Conservation (phyloP, 2,888 invertebrate species). For the Amblyjoppa proteus region DNA sequence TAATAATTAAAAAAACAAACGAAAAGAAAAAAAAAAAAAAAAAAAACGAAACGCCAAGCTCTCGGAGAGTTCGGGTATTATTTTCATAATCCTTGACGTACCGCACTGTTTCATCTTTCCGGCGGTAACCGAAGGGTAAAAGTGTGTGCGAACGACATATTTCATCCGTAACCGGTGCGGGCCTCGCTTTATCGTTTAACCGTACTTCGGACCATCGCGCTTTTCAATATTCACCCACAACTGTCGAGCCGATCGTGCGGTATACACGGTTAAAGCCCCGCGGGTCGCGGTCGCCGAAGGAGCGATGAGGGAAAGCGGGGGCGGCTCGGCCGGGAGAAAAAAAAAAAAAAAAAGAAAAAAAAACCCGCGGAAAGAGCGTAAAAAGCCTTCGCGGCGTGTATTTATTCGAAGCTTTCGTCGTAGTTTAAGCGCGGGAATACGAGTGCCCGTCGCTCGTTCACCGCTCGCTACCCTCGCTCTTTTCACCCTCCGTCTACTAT, state of each 20-base stretch:
- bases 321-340: neutral
- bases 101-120: constrained; percentile 20
- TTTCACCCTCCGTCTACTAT: constrained; percentile 2
- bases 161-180: neutral
- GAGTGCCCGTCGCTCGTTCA: neutral
- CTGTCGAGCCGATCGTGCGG: constrained; percentile 35
- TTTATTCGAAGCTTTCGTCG: constrained; percentile 62
- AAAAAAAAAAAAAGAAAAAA: neutral
- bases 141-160: constrained; percentile 8
- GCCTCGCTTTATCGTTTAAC: neutral
- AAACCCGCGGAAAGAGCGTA: constrained; percentile 23
- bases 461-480: constrained; percentile 3
- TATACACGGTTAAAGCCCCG: constrained; percentile 33
- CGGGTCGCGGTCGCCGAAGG: constrained; percentile 58
- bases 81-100: constrained; percentile 14
- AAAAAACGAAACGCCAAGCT: neutral
- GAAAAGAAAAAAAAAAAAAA: neutral
- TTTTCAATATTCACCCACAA: constrained; percentile 69
- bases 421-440: constrained; percentile 41
- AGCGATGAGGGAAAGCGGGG: constrained; percentile 19
- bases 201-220: constrained; percentile 35
- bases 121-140: constrained; percentile 11
- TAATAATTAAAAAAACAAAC: too few relatives aligned
- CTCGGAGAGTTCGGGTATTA: neutral
- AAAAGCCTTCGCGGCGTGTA: constrained; percentile 51